phyloP scores from a whole-genome alignment of 2,888 invertebrate species.

The Pollenia griseotomentosa region DNA sequence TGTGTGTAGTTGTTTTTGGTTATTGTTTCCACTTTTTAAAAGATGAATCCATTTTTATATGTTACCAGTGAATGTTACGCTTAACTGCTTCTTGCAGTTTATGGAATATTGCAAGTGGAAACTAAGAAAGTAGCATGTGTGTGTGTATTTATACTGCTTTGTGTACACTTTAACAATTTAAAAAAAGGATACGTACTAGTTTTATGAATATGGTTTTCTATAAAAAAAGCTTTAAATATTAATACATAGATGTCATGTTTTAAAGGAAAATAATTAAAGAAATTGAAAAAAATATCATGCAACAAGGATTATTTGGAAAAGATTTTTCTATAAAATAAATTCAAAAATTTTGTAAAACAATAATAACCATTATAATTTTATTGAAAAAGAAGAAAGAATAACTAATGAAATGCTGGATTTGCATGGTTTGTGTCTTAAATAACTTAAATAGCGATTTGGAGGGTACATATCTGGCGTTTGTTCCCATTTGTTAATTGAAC shows the following conservation, averaged over 20 bases:
- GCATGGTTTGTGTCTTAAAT: too few relatives aligned
- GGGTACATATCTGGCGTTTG: too few relatives aligned
- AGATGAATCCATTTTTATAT: constrained; percentile 47
- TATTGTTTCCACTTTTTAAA: constrained; percentile 22
- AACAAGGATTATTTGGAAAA: constrained; percentile 5
- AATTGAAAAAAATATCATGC: constrained; percentile 23
- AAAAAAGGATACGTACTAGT: constrained; percentile 42
- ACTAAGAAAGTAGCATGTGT: constrained; percentile 65
- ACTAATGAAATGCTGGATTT: too few relatives aligned
- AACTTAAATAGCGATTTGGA: too few relatives aligned
- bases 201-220: constrained; percentile 70
- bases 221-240: constrained; percentile 60
- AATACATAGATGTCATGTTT: constrained; percentile 45
- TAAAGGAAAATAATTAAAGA: constrained; percentile 49
- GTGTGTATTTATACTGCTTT: constrained; percentile 60
- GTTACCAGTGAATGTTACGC: constrained; percentile 62
- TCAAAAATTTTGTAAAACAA: too few relatives aligned
- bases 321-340: background rate
- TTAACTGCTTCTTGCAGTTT: constrained; percentile 60
- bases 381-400: too few relatives aligned
- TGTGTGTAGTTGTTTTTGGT: constrained; percentile 6
- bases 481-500: too few relatives aligned
- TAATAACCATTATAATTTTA: too few relatives aligned
- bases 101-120: constrained; percentile 22
- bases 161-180: constrained; percentile 63